These are phyloP conservation scores for Drosophila sturtevanti DNA, from an alignment of 1,140 invertebrate genomes.

Conservation along the genomic window DNA sequence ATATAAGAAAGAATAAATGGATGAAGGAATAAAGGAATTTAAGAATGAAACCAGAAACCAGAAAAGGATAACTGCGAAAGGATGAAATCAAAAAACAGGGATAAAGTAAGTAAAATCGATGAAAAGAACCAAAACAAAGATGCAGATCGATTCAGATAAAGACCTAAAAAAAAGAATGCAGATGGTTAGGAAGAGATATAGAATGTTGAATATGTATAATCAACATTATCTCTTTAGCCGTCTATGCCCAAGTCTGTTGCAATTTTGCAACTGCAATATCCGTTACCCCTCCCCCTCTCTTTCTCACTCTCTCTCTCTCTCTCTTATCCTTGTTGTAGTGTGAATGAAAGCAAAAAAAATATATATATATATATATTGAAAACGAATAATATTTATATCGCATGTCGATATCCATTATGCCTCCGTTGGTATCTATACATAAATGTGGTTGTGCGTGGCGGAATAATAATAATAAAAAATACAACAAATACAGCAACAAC, in stretches of 20 bases:
- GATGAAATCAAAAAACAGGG: too few relatives aligned
- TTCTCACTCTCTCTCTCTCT: background rate
- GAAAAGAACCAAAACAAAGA: too few relatives aligned
- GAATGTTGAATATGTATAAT: background rate
- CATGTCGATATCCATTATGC: constrained; percentile 61
- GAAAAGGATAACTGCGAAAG: background rate
- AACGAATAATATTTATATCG: constrained; percentile 65
- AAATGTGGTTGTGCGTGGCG: background rate
- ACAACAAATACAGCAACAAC: background rate
- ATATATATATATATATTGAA: too few relatives aligned
- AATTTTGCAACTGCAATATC: background rate
- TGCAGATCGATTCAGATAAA: too few relatives aligned
- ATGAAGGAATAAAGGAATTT: background rate
- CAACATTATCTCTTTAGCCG: background rate
- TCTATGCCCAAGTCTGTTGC: background rate
- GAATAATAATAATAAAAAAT: background rate
- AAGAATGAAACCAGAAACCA: too few relatives aligned
- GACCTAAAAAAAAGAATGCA: too few relatives aligned
- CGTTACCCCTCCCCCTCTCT: background rate
- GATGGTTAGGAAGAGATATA: too few relatives aligned
- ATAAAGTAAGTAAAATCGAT: too few relatives aligned
- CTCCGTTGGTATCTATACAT: constrained; percentile 30
- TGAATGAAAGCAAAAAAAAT: constrained; percentile 42
- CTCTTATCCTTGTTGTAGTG: constrained; percentile 3
- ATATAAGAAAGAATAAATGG: background rate